Conservation (phyloP, 2,797 vertebrate species). For the Cuniculus paca region DNA sequence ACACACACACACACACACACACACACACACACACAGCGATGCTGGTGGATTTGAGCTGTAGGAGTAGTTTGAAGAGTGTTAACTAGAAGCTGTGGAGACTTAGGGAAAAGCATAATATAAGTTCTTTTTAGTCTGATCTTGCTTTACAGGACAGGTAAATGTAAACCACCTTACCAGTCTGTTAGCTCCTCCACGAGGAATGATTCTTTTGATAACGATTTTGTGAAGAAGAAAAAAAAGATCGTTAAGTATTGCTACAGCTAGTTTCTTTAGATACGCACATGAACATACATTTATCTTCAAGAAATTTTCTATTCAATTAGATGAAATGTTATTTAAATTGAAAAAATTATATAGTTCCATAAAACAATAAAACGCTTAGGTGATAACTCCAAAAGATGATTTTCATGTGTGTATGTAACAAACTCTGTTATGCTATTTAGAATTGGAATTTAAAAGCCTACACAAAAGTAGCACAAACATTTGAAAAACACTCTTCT, state of each 20-base stretch:
- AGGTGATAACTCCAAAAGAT: neutral
- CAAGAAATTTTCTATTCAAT: neutral
- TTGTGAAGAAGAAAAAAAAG: neutral
- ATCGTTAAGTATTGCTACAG: neutral
- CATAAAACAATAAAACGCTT: neutral
- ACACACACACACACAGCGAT: neutral
- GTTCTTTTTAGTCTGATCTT: neutral
- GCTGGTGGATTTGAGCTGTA: neutral
- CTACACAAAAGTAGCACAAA: neutral
- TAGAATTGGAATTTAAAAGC: conserved; percentile 23
- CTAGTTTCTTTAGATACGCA: neutral
- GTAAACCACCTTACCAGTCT: neutral
- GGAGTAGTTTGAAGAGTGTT: neutral
- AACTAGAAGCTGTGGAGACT: neutral
- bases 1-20: neutral
- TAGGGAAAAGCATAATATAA: neutral
- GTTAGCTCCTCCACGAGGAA: neutral
- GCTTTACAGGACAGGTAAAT: neutral
- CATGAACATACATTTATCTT: neutral
- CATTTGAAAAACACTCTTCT: neutral
- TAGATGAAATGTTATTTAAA: conserved; percentile 12
- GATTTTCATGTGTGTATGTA: neutral
- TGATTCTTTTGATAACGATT: neutral
- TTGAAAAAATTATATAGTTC: neutral
- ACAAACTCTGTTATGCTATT: neutral